Evolutionary conservation across 2,888 invertebrate species (phyloP), one percentile per base, ranked within the genome.

Genomic region (Eilema sororculum): DNA sequence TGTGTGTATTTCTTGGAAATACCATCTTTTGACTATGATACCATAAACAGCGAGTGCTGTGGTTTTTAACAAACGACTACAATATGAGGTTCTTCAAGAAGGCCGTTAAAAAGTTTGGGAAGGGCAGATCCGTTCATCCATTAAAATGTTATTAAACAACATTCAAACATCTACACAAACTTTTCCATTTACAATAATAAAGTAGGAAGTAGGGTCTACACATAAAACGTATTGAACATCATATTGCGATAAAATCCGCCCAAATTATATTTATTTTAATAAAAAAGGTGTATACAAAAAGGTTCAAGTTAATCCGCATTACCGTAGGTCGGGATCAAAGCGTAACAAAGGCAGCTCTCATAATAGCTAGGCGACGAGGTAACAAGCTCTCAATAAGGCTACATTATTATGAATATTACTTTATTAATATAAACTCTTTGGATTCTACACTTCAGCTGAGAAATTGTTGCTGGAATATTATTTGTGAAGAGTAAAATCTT

Each of bases 371-470:
- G 52, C n/a, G 52, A n/a, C 52, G 52, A 52, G 52, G n/a, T 52
- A 52, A 52, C 52, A n/a, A 52, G 52, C 52, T 5, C n/a, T 52
- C 52, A n/a, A n/a, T 52, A 52, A 52, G n/a, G 52, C n/a, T 52
- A n/a, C 20, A 8, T 46, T 46, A 46, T 46, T 46, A 20, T 20
- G 20, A 52, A 52, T 20, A 52, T 52, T 52, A 52, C 52, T 9
- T 52, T 52, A 20, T 52, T 52, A n/a, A 52, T 52, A n/a, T 52
- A 52, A 52, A 52, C 52, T 52, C 52, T 52, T 52, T 52, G 52
- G 3, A 52, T 52, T 52, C n/a, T n/a, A n/a, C n/a, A 52, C 52
- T n/a, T 52, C 20, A 52, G 52, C n/a, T n/a, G 9, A n/a, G 20
- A 52, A 52, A 52, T 52, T 52, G 52, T 52, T 52, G 46, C 10